Evolutionary conservation across 2,797 vertebrate species (phyloP).

Genomic region (Loriculus beryllinus): DNA sequence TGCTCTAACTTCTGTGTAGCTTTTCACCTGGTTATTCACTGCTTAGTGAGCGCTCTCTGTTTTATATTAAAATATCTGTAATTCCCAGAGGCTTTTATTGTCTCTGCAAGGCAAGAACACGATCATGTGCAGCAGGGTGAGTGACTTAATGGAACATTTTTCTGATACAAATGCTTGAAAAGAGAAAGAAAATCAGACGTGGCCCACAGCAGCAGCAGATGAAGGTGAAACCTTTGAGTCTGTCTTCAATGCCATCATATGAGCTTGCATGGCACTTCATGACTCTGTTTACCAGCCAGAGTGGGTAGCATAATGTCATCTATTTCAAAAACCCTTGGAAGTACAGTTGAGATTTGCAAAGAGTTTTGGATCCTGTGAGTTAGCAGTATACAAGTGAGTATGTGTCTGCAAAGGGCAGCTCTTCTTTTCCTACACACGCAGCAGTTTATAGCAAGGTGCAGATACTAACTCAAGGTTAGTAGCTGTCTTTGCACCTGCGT

Average conservation of each 20-base stretch:
- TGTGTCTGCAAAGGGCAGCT: not conserved
- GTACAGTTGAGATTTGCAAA: not conserved
- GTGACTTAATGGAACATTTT: not conserved
- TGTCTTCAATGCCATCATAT: not conserved
- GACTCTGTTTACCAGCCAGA: not conserved
- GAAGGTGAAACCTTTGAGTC: not conserved
- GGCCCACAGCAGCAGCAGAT: not conserved
- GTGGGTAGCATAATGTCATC: not conserved
- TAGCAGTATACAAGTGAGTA: not conserved
- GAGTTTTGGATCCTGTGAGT: not conserved
- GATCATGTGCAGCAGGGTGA: not conserved
- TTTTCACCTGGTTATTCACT: not conserved
- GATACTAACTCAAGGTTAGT: not conserved
- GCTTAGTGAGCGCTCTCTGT: not conserved
- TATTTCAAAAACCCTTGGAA: not conserved
- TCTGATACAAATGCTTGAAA: not conserved
- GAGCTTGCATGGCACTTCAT: not conserved
- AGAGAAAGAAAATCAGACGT: not conserved
- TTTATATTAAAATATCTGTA: not conserved
- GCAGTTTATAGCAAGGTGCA: not conserved
- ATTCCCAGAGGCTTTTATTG: not conserved
- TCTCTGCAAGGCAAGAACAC: not conserved
- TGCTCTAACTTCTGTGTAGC: not conserved
- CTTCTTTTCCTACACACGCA: rapidly evolving
- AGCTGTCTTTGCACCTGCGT: not conserved